Conservation (phyloP, 2,888 invertebrate species). For the Agonopterix subpropinquella region DNA sequence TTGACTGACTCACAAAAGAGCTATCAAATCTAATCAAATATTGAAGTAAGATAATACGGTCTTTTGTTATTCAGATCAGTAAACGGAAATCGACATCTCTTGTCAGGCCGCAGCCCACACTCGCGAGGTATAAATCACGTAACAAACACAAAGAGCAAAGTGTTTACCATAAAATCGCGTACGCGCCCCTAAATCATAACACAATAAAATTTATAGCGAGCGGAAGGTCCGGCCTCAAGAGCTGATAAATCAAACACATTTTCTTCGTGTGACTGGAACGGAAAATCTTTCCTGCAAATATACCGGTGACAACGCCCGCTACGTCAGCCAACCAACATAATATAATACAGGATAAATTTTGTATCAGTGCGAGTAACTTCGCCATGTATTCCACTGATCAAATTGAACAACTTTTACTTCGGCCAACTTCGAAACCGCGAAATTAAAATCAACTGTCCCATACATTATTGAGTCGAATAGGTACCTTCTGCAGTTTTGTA, state of each 20-base stretch:
- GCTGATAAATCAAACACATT: conserved; percentile 72
- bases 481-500: no score
- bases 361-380: no score
- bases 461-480: no score
- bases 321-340: conserved; percentile 18
- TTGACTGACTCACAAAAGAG: not conserved
- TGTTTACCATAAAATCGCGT: conserved; percentile 73
- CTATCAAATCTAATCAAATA: not conserved
- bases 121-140: conserved; percentile 47
- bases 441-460: no score
- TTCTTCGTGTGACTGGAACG: conserved; percentile 66
- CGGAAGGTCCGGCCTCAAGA: conserved; percentile 73
- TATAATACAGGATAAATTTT: no score
- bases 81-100: conserved; percentile 27
- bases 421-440: no score
- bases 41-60: no score
- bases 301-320: conserved; percentile 34
- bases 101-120: conserved; percentile 22
- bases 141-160: conserved; percentile 65
- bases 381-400: no score
- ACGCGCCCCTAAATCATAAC: conserved; percentile 71
- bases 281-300: conserved; percentile 66
- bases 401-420: no score
- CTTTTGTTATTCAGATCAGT: conserved; percentile 21
- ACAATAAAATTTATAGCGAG: conserved; percentile 72